A percentile compares a stretch with the other conserved stretches of the same genome.
These are phyloP conservation scores for Andrena marginata DNA, from an alignment of 2,888 invertebrate species.

Conservation along the genomic window DNA sequence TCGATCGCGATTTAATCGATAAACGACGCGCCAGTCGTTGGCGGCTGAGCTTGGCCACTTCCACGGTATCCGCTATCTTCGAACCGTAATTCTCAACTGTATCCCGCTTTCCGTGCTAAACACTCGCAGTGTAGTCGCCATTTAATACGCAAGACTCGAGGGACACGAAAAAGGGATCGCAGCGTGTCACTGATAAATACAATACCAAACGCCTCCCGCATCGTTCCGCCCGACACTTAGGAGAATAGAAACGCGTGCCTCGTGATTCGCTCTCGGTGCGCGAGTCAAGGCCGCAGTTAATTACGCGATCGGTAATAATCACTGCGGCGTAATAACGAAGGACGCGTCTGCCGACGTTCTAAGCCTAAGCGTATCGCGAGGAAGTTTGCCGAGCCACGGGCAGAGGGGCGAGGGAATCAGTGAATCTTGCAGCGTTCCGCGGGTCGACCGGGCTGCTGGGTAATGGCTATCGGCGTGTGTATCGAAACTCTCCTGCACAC, in stretches of 20 bases:
- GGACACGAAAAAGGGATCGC: too few relatives aligned
- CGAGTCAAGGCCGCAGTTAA: not conserved
- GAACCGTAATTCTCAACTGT: too few relatives aligned
- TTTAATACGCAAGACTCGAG: too few relatives aligned
- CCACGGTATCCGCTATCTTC: too few relatives aligned
- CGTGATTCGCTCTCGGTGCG: not conserved
- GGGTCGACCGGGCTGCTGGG: conserved; percentile 23
- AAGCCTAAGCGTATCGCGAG: not conserved
- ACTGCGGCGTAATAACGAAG: not conserved
- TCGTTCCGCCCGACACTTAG: not conserved
- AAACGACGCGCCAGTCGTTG: conserved; percentile 16
- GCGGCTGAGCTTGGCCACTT: too few relatives aligned
- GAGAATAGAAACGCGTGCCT: not conserved
- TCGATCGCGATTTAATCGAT: conserved; percentile 77
- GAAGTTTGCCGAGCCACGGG: not conserved
- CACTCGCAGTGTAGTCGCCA: too few relatives aligned
- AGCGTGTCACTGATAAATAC: not conserved
- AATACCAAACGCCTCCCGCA: not conserved
- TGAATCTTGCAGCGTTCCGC: conserved; percentile 19
- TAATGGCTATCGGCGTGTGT: conserved; percentile 44
- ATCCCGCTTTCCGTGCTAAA: not conserved
- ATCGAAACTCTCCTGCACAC: conserved; percentile 62
- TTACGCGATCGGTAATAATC: not conserved
- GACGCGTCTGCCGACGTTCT: not conserved
- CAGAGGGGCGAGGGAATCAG: conserved; percentile 1